Percentiles rank a stretch among this genome's conserved stretches.
These are phyloP conservation scores for Athetis lepigone DNA, from an alignment of 2,888 invertebrate genomes.

Conservation along the genomic window DNA sequence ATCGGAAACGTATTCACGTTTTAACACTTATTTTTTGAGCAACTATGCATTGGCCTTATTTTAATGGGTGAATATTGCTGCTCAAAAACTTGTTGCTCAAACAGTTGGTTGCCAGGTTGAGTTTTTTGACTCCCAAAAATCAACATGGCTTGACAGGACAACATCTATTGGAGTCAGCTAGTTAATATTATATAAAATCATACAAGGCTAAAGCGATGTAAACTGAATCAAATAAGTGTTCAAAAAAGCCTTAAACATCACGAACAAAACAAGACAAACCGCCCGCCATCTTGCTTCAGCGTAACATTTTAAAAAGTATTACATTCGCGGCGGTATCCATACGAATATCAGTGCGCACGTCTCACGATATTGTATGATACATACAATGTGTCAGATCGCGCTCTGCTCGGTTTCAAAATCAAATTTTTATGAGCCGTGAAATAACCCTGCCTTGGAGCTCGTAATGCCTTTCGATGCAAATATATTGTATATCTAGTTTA, in stretches of 20 bases:
- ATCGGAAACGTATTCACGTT: too few relatives aligned
- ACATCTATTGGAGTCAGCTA: too few relatives aligned
- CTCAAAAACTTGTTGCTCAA: too few relatives aligned
- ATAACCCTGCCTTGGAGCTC: conserved; percentile 63
- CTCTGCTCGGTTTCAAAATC: conserved; percentile 69
- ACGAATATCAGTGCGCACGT: conserved; percentile 56
- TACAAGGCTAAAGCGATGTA: neutral
- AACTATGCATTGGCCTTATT: too few relatives aligned
- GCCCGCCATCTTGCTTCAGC: conserved; percentile 19
- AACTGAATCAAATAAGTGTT: neutral
- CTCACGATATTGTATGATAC: conserved; percentile 64
- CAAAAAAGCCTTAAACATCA: neutral
- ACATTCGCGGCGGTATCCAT: conserved; percentile 46
- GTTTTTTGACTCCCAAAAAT: too few relatives aligned
- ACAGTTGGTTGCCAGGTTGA: too few relatives aligned
- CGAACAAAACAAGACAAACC: conserved; percentile 5
- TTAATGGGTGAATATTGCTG: too few relatives aligned
- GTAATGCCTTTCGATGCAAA: conserved; percentile 65
- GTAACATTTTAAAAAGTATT: conserved; percentile 50
- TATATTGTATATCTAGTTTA: conserved; percentile 61
- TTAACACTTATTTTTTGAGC: too few relatives aligned
- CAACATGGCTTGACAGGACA: too few relatives aligned
- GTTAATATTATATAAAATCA: neutral
- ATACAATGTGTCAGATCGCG: conserved; percentile 71
- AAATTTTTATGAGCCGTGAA: conserved; percentile 76